Evolutionary conservation across 2,888 invertebrate species (phyloP), one percentile per base, ranked within the genome.

Genomic region (Aphrophora alni): DNA sequence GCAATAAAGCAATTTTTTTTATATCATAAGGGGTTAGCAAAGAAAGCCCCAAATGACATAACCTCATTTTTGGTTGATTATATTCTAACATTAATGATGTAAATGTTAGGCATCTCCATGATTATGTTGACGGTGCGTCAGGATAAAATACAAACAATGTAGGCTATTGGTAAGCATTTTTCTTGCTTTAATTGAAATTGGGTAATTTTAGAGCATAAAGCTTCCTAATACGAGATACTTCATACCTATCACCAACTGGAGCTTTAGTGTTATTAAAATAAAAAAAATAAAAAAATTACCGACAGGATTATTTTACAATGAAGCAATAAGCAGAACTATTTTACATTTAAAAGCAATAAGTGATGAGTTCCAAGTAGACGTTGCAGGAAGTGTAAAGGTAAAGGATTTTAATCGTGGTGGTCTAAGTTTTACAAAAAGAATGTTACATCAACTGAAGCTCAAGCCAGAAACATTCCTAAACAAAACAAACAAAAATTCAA

Each of bases 91-190:
- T 14, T n/a, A 27, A 33, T 14, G 14, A 24, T 68, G 24, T 24
- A 24, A 69, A 77, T 77, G 80, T 69, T 27, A 75, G 28, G 38
- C 26, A 80, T 12, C 80, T 80, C 12, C 75, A 75, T 28, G 27
- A 75, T 17, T 80, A 68, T 69, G 74, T 75, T 25, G 75, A 75
- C 38, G 38, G 38, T 69, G 26, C 21, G 14, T 27, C 68, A 14
- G n/a, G n/a, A n/a, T 75, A 80, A 80, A 78, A 80, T 74, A 75
- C 74, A 80, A 80, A 80, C 38, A 21, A 80, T 38, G 38, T 75
- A 17, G 14, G n/a, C n/a, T n/a, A n/a, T n/a, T 80, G 1, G 38
- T 75, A 24, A 27, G 74, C 21, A 14, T 75, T 4, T 33, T 80
- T 8, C 25, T 59, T 21, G 76, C 71, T 25, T 27, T 79, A 12